These are phyloP conservation scores for Hirtodrosophila trivittata DNA, from an alignment of 2,888 invertebrate species.

Conservation along the genomic window DNA sequence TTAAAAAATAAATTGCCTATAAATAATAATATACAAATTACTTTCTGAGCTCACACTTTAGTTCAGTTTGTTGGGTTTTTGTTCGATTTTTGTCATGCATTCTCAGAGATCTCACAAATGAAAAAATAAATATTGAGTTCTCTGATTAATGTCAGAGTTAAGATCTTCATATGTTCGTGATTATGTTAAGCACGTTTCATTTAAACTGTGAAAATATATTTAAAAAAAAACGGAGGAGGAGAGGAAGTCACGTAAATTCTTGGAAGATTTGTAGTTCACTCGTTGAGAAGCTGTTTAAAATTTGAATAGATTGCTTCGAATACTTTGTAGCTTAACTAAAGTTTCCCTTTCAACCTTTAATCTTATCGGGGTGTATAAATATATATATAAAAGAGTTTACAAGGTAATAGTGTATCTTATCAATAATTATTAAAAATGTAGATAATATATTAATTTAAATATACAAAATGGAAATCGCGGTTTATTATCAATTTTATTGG, in stretches of 20 bases:
- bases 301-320: no score
- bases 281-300: no score
- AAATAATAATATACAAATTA: slow-evolving; percentile 58
- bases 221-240: not conserved
- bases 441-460: no score
- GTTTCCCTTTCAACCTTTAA: no score
- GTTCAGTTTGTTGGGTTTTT: slow-evolving; percentile 9
- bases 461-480: no score
- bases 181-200: slow-evolving; percentile 41
- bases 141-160: slow-evolving; percentile 44
- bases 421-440: no score
- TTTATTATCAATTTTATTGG: no score
- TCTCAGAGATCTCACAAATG: slow-evolving; percentile 15
- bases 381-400: no score
- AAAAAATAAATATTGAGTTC: slow-evolving; percentile 34
- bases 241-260: slow-evolving; percentile 31
- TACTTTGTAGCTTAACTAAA: no score
- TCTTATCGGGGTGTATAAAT: no score
- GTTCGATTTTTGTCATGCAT: slow-evolving; percentile 18
- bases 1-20: slow-evolving; percentile 64
- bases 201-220: slow-evolving; percentile 18
- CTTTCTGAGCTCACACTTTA: slow-evolving; percentile 29
- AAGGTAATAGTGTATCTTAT: no score
- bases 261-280: not conserved
- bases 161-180: slow-evolving; percentile 33